Base-by-base conservation (phyloP, 2,888 invertebrate genomes). In the Mesorhabditis belari region DNA sequence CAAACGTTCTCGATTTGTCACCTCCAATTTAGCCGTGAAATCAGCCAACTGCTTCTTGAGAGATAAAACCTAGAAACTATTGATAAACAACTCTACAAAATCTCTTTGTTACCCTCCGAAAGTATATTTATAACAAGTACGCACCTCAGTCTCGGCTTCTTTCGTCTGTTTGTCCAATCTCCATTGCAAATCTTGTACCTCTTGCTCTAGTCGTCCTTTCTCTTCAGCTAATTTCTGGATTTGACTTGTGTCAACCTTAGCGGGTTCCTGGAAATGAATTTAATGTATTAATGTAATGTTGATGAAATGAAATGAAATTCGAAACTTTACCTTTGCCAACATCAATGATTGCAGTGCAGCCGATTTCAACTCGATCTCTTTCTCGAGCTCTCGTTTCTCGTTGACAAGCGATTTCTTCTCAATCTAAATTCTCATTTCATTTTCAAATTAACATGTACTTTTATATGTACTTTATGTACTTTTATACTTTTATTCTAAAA, bases 271-370 rank as follows among this genome's bases (percentile, higher is more conserved):
- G 26, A 17, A 3, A 26, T 17, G 12, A n/a, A 1, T 52, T 19
- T 52, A 17, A 52, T 12, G 19, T 52, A 52, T 52, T 52, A 17
- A 49, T 2, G 26, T n/a, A 25, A 24, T 21, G 24, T 25, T 5
- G 54, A 26, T 26, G 26, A 53, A 53, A 25, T 53, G n/a, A 17
- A 53, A 25, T 53, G 21, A 19, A 53, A 21, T 19, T 21, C 23
- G 49, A 49, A 19, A 49, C 49, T n/a, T n/a, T 17, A 35, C 44
- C 44, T 76, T 77, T 3, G 74, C 77, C 19, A 77, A 55, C 66
- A 67, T 72, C 12, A 77, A 58, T 5, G 71, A 70, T 58, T 77
- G 70, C 12, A 77, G 58, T 3, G 77, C 75, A 0, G 77, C 76
- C 5, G 63, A 35, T 59, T 77, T 77, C 60, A 76, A 68, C 26